Conservation (phyloP, 2,797 vertebrate genomes). For the Helicolenus hilgendorfi region DNA sequence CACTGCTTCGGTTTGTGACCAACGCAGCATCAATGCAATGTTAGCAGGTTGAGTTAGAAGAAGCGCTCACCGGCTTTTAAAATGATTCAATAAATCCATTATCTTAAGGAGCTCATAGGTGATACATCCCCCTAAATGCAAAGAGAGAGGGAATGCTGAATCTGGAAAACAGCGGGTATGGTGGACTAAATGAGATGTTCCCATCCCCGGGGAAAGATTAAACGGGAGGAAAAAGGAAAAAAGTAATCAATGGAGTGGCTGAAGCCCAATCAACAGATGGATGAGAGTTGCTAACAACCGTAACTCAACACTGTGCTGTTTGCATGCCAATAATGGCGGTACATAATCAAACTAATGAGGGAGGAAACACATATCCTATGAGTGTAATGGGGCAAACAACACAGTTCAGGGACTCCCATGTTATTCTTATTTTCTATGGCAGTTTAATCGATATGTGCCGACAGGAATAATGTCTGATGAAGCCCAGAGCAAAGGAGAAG, state of each 20-base stretch:
- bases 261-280: slow-evolving; percentile 71
- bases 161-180: slow-evolving; percentile 10
- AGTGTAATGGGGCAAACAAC: slow-evolving; percentile 52
- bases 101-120: slow-evolving; percentile 11
- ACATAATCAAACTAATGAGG: slow-evolving; percentile 55
- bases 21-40: slow-evolving; percentile 4
- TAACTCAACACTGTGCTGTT: slow-evolving; percentile 37
- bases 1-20: slow-evolving; percentile 37
- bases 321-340: slow-evolving; percentile 36
- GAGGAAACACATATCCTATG: slow-evolving; percentile 6
- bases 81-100: slow-evolving; percentile 51
- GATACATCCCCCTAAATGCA: neutral
- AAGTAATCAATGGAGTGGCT: slow-evolving; percentile 63
- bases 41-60: slow-evolving; percentile 21
- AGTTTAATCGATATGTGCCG: slow-evolving; percentile 31
- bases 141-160: neutral
- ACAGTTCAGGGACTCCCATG: slow-evolving; percentile 10
- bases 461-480: neutral
- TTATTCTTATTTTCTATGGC: slow-evolving; percentile 38
- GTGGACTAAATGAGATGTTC: slow-evolving; percentile 25
- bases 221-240: slow-evolving; percentile 15
- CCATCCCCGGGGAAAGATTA: slow-evolving; percentile 39
- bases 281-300: slow-evolving; percentile 36
- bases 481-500: neutral
- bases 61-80: slow-evolving; percentile 22